Evolutionary conservation across 2,797 vertebrate species (phyloP).

Genomic region (Pseudochirops cupreus): DNA sequence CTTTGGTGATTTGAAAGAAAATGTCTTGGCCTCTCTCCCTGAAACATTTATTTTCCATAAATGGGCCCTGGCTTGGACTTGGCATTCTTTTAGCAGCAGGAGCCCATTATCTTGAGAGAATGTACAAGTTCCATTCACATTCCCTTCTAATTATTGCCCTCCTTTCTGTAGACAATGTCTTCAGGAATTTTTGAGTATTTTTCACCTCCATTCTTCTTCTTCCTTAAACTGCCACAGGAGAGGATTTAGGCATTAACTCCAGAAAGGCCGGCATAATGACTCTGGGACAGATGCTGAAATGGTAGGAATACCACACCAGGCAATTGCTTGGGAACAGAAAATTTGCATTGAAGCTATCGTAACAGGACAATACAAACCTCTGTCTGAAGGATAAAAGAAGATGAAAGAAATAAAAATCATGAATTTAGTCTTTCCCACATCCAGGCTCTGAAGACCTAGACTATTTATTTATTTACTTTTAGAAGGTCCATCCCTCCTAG

Average conservation of each 20-base stretch:
- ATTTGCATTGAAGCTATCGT: slow-evolving; percentile 79
- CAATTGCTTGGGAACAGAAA: slow-evolving; percentile 80
- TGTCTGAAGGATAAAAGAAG: slow-evolving; percentile 60
- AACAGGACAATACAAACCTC: slow-evolving; percentile 79
- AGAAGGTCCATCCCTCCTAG: slow-evolving; percentile 73
- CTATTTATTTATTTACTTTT: slow-evolving; percentile 63
- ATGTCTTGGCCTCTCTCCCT: slow-evolving; percentile 72
- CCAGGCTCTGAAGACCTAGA: slow-evolving; percentile 75
- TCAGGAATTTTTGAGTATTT: slow-evolving; percentile 80
- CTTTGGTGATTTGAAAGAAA: slow-evolving; percentile 75
- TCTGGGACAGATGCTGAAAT: slow-evolving; percentile 52
- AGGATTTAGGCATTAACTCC: slow-evolving; percentile 80
- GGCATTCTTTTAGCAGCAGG: slow-evolving; percentile 81
- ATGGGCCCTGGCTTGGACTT: slow-evolving; percentile 70
- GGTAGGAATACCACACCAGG: slow-evolving; percentile 63
- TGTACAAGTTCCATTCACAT: slow-evolving; percentile 81
- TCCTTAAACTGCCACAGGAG: slow-evolving; percentile 62
- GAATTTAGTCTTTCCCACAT: slow-evolving; percentile 83
- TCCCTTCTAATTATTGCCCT: slow-evolving; percentile 84
- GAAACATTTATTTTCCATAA: slow-evolving; percentile 83
- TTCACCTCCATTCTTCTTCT: slow-evolving; percentile 61
- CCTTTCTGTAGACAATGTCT: slow-evolving; percentile 78
- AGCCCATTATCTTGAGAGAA: slow-evolving; percentile 80
- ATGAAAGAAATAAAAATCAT: slow-evolving; percentile 50
- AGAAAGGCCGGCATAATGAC: slow-evolving; percentile 73